Base-by-base conservation (phyloP, 2,113 vertebrate genomes). In the Danionella cerebrum region DNA sequence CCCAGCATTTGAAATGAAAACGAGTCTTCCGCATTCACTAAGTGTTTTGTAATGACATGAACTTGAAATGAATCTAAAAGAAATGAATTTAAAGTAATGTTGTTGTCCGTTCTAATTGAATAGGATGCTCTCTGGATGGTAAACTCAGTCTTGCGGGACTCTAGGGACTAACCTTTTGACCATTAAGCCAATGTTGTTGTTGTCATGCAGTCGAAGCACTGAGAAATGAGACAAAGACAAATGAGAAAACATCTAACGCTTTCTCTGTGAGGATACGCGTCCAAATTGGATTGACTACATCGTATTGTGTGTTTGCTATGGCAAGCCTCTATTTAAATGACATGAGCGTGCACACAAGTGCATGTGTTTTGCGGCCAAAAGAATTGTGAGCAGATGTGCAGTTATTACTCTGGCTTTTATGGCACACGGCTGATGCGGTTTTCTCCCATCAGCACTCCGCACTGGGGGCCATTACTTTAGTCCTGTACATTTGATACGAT, bases 101-200 rank as follows among this genome's bases (percentile, higher is more conserved):
- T 36, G 75, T 71, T 77, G 35, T 74, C 67, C 71, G 69, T 57
- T 59, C 53, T 64, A 68, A 75, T 75, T 74, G 75, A 77, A 77
- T 60, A 70, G 69, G 41, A 68, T 69, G 59, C 35, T 39, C 31
- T 44, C 72, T 62, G 48, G 65, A 52, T 60, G 12, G 38, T 16
- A 67, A 74, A 69, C 65, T 63, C 19, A 48, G 64, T 44, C 58
- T 60, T 48, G 67, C 50, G 39, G 35, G 60, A 16, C 73, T 73
- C 67, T 31, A 33, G 73, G 45, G 63, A 70, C 54, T 65, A 16
- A 68, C 21, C 21, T 29, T 22, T 21, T 44, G 29, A 39, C 47
- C 60, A 66, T 74, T 70, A 74, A 53, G 41, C 39, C 62, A 41
- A 53, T 44, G 44, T 68, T 50, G 42, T 50, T 25, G 10, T 42